phyloP scores from a whole-genome alignment of 2,888 invertebrate genomes.

The Metellina segmentata region DNA sequence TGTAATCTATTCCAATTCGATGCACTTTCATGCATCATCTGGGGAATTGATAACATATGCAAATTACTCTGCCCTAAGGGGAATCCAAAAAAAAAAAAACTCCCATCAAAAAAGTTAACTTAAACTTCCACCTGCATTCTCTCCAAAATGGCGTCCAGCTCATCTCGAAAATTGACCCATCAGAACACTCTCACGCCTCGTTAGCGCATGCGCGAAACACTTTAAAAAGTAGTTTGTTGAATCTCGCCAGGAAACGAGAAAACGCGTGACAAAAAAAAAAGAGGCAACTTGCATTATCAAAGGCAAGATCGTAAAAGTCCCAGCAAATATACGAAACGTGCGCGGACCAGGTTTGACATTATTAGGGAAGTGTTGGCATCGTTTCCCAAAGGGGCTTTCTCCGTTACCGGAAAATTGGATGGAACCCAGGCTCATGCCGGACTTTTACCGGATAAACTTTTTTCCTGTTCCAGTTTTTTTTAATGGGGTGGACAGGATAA shows the following conservation, averaged over 20 bases:
- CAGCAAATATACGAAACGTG: slow-evolving; percentile 42
- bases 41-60: not conserved
- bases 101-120: not conserved
- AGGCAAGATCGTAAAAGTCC: slow-evolving; percentile 19
- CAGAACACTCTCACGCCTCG: not conserved
- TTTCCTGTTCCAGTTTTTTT: not conserved
- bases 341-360: slow-evolving; percentile 36
- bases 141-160: not conserved
- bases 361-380: not conserved
- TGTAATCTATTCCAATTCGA: too few species aligned
- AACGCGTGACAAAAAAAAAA: not conserved
- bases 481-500: not conserved
- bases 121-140: not conserved
- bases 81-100: not conserved
- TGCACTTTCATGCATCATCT: too few species aligned
- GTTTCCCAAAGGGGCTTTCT: slow-evolving; percentile 19
- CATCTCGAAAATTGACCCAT: slow-evolving; percentile 12
- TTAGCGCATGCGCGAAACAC: not conserved
- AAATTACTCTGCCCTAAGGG: not conserved
- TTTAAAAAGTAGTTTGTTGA: not conserved
- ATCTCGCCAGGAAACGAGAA: not conserved
- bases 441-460: slow-evolving; percentile 15
- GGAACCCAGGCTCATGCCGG: slow-evolving; percentile 16
- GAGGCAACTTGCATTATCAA: slow-evolving; percentile 6
- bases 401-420: slow-evolving; percentile 65